These are phyloP conservation scores for Zoanthus gigantus DNA, from an alignment of 92 coral and sea anemone species.

Conservation along the genomic window DNA sequence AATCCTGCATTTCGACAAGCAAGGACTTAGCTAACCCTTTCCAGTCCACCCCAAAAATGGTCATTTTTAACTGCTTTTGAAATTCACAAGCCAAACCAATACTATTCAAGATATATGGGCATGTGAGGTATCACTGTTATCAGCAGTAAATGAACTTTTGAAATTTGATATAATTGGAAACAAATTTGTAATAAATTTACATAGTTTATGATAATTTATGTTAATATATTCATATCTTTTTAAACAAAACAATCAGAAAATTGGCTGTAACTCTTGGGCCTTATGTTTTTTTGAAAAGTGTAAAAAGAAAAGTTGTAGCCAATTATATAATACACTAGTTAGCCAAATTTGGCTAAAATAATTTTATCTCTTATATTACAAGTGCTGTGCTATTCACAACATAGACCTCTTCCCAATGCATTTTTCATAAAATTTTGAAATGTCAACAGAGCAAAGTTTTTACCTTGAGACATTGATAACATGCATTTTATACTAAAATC, in stretches of 20 bases:
- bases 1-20: too few relatives aligned
- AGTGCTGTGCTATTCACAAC: not conserved
- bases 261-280: not conserved
- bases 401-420: too few relatives aligned
- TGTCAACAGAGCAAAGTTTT: too few relatives aligned
- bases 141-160: constrained; percentile 8
- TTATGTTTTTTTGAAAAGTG: constrained; percentile 22
- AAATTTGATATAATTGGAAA: not conserved
- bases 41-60: constrained; percentile 6
- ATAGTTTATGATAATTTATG: not conserved
- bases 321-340: not conserved
- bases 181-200: not conserved
- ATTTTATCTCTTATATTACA: not conserved
- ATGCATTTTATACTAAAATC: too few relatives aligned
- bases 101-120: not conserved
- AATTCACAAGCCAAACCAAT: not conserved
- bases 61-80: constrained; percentile 3
- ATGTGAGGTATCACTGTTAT: constrained; percentile 37
- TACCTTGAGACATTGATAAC: too few relatives aligned
- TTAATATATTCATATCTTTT: not conserved
- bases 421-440: too few relatives aligned
- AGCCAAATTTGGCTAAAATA: not conserved
- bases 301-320: constrained; percentile 31
- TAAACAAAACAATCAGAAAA: not conserved
- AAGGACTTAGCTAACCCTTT: not conserved